Evolutionary conservation across 2,113 vertebrate genomes (phyloP), one percentile per base, ranked within the genome.

Genomic region (Quiscalus mexicanus): DNA sequence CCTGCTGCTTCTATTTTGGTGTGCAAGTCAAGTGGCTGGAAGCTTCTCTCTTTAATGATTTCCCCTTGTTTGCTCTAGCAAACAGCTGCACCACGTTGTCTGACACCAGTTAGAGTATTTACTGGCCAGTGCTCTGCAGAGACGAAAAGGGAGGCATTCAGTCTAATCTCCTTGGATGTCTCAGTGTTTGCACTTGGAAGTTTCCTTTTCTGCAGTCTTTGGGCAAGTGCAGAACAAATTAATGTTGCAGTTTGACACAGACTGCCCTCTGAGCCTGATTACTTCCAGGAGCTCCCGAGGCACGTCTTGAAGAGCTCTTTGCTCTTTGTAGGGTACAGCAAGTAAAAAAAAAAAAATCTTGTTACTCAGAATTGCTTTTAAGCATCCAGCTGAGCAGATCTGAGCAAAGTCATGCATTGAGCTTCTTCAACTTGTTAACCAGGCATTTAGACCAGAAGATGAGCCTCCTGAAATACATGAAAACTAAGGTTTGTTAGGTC

Each of bases 81-180:
- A 98, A 98, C 98, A 98, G 98, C 98, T 99, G 98, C 95, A 59
- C 64, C 42, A 74, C 94, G 91, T 96, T 97, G 75, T 87, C 87
- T 47, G 76, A 84, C 94, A 96, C 96, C 63, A 76, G 96, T 96
- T 96, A 92, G 95, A 97, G 96, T 96, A 95, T 97, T 95, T 95
- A 79, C 95, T 98, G 96, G 97, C 97, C 78, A 81, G 42, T 39
- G 77, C 97, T 98, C 96, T 95, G 95, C 80, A 35, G 79, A 96
- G 92, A 97, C 96, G 52, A 97, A 98, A 98, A 96, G 37, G 52
- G 95, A 98, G 98, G 94, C 96, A 71, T 95, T 98, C 97, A 84
- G 97, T 97, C 95, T 98, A 92, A 97, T 98, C 93, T 97, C 94
- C 92, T 55, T 78, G 91, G 22, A 82, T 58, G 68, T 71, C 74